phyloP scores from a whole-genome alignment of 1,140 invertebrate species.

The Nephila pilipes region DNA sequence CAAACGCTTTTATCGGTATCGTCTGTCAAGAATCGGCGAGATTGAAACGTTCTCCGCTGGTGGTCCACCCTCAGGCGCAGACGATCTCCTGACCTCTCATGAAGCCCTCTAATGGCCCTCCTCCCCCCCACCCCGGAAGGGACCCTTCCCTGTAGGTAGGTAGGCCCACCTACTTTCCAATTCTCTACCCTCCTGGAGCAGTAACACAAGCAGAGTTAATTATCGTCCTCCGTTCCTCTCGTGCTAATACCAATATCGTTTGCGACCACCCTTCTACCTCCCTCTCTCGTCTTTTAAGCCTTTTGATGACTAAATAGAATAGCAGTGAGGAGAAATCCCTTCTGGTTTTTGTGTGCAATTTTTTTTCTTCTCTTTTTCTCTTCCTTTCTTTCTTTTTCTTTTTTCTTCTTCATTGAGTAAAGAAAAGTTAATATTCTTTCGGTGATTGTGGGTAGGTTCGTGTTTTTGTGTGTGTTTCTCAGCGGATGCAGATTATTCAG shows the following conservation, averaged over 20 bases:
- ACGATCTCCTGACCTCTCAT: constrained; percentile 51
- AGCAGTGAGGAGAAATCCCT: background rate
- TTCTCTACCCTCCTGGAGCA: background rate
- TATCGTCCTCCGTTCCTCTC: constrained; percentile 35
- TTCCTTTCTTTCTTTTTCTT: background rate
- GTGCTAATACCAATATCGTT: constrained; percentile 50
- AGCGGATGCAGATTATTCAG: too few species aligned
- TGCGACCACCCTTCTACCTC: constrained; percentile 7
- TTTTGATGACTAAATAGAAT: constrained; percentile 51
- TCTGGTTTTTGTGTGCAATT: background rate
- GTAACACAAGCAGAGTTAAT: constrained; percentile 34
- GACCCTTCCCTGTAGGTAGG: constrained; percentile 46
- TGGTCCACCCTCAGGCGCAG: constrained; percentile 54
- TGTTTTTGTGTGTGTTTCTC: too few species aligned
- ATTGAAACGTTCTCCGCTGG: constrained; percentile 61
- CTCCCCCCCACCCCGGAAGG: constrained; percentile 35
- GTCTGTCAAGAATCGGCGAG: constrained; percentile 51
- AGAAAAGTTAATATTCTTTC: too few species aligned
- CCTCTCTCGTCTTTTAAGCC: constrained; percentile 9
- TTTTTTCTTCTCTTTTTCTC: background rate
- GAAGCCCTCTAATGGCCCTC: constrained; percentile 21
- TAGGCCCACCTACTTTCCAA: background rate
- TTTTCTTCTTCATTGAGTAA: too few species aligned
- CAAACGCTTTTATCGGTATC: constrained; percentile 47
- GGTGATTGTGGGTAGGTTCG: too few species aligned